phyloP scores from a whole-genome alignment of 2,888 invertebrate species.

The Notodonta ziczac region DNA sequence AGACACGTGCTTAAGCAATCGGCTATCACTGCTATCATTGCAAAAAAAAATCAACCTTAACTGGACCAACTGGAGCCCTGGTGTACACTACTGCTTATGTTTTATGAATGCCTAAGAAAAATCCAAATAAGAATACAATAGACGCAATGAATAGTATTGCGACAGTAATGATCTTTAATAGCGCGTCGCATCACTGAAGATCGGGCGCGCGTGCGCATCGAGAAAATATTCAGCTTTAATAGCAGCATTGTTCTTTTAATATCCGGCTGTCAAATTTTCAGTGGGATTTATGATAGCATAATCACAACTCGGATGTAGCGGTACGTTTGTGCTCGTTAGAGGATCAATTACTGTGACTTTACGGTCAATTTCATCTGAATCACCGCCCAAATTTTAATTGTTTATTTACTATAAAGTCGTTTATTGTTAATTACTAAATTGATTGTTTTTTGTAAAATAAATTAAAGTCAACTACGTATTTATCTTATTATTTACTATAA shows the following conservation, averaged over 20 bases:
- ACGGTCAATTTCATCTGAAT: not conserved
- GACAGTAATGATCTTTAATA: conserved; percentile 40
- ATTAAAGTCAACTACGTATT: no score
- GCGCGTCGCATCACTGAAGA: conserved; percentile 31
- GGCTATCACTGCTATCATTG: no score
- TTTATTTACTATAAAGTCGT: not conserved
- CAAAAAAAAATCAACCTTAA: no score
- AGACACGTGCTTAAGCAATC: no score
- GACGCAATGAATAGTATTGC: conserved; percentile 40
- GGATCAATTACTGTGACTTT: not conserved
- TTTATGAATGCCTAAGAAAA: conserved; percentile 33
- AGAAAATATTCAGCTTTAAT: conserved; percentile 41
- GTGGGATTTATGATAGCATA: conserved; percentile 23
- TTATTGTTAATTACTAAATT: no score
- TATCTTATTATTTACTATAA: no score
- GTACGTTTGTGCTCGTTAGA: conserved; percentile 3
- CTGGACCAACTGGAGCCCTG: no score
- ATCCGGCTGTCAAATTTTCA: conserved; percentile 41
- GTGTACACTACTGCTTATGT: no score
- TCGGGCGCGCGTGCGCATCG: conserved; percentile 41
- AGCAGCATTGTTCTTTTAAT: conserved; percentile 48
- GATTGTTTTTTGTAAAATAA: no score
- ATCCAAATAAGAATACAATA: conserved; percentile 53
- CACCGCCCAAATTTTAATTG: not conserved
- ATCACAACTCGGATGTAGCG: not conserved